phyloP scores from a whole-genome alignment of 2,888 invertebrate genomes.

The Tachina grossa region DNA sequence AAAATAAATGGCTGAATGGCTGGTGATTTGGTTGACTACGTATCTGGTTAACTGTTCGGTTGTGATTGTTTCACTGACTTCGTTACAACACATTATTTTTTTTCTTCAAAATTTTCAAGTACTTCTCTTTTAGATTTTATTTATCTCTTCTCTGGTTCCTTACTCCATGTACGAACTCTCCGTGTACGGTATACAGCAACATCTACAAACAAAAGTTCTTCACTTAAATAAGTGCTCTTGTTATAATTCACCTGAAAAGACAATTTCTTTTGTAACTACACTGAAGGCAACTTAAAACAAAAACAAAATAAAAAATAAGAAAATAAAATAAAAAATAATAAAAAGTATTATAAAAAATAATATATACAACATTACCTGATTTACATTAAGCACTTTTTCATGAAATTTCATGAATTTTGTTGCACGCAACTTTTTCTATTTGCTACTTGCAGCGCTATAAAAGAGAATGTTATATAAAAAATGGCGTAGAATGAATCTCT shows the following conservation, averaged over 20 bases:
- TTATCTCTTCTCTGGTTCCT: background rate
- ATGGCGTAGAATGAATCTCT: too few relatives aligned
- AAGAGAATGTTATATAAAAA: too few relatives aligned
- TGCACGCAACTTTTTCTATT: too few relatives aligned
- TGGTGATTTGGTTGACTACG: conserved; percentile 30
- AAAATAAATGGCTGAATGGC: conserved; percentile 30
- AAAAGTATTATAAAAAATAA: conserved; percentile 43
- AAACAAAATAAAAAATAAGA: conserved; percentile 22
- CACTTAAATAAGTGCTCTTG: conserved; percentile 70
- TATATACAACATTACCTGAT: too few relatives aligned
- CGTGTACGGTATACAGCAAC: background rate
- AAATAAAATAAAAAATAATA: conserved; percentile 36
- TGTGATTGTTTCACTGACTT: conserved; percentile 24
- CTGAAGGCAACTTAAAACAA: conserved; percentile 54
- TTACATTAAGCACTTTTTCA: too few relatives aligned
- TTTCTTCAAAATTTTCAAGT: conserved; percentile 4
- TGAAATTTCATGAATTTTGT: too few relatives aligned
- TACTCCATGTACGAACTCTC: background rate
- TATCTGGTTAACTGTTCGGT: conserved; percentile 10
- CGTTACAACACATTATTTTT: background rate
- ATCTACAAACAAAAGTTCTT: conserved; percentile 35
- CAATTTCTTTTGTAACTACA: conserved; percentile 70
- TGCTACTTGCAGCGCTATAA: too few relatives aligned
- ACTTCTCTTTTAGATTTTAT: conserved; percentile 40
- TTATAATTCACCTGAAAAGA: conserved; percentile 71